Evolutionary conservation across 2,113 vertebrate genomes (phyloP).

Genomic region (Leptosomus discolor): DNA sequence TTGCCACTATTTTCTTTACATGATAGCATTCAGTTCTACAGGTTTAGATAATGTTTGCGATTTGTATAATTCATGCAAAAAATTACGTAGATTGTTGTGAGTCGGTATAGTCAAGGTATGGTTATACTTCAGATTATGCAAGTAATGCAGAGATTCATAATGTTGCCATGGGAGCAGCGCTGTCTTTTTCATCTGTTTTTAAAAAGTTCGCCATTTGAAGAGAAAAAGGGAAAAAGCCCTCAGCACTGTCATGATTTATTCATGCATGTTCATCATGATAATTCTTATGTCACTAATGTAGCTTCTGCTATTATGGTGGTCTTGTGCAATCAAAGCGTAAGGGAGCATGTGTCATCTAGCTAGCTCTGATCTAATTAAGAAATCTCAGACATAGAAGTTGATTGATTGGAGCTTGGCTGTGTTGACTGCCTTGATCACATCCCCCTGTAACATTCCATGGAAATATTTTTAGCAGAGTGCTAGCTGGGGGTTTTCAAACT

Average conservation of each 20-base stretch:
- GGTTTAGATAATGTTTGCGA: neutral
- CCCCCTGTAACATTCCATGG: neutral
- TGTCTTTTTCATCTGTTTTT: neutral
- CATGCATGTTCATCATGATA: neutral
- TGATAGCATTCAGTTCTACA: neutral
- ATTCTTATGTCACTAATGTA: neutral
- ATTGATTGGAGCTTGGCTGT: neutral
- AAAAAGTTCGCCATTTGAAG: neutral
- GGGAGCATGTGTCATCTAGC: neutral
- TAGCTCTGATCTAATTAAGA: neutral
- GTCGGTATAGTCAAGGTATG: neutral
- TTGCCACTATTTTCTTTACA: neutral
- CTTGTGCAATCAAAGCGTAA: neutral
- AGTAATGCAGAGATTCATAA: neutral
- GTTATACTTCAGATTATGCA: neutral
- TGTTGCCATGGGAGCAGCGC: neutral
- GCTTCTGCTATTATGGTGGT: neutral
- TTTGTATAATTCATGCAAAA: neutral
- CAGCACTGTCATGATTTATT: neutral
- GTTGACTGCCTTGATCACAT: neutral
- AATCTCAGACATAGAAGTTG: neutral
- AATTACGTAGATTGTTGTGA: neutral
- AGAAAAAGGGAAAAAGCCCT: neutral
- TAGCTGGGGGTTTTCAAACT: neutral
- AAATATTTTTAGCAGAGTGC: neutral